These are phyloP conservation scores for Polyommatus iphigenia DNA, from an alignment of 2,888 invertebrate species.

Conservation along the genomic window DNA sequence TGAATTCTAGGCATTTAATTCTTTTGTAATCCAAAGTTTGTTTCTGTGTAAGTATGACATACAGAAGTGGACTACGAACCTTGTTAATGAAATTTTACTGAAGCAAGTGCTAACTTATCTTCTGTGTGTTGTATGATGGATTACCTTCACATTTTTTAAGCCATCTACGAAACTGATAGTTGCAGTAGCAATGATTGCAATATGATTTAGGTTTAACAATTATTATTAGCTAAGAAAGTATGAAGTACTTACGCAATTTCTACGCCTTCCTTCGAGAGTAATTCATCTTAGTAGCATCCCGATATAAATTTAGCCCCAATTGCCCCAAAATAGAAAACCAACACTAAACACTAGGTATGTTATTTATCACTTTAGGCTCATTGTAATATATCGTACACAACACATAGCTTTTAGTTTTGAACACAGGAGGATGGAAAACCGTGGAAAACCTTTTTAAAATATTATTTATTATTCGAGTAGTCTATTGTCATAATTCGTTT, in stretches of 20 bases:
- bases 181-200: not conserved
- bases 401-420: slow-evolving; percentile 33
- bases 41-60: no score
- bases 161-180: not conserved
- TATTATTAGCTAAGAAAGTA: slow-evolving; percentile 35
- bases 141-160: not conserved
- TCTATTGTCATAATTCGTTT: slow-evolving; percentile 44
- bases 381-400: slow-evolving; percentile 47
- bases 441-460: slow-evolving; percentile 54
- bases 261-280: slow-evolving; percentile 53
- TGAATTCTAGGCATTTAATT: no score
- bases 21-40: not conserved
- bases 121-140: not conserved
- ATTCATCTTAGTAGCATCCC: slow-evolving; percentile 61
- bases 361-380: slow-evolving; percentile 57
- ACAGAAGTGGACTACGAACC: no score
- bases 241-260: slow-evolving; percentile 72
- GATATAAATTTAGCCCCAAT: slow-evolving; percentile 64
- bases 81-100: not conserved
- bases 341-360: slow-evolving; percentile 53
- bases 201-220: not conserved
- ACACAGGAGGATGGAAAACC: slow-evolving; percentile 49
- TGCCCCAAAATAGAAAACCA: slow-evolving; percentile 68
- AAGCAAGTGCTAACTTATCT: not conserved
- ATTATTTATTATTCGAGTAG: slow-evolving; percentile 47